Conservation (phyloP, 2,888 invertebrate species). For the Thysanoteuthis rhombus region DNA sequence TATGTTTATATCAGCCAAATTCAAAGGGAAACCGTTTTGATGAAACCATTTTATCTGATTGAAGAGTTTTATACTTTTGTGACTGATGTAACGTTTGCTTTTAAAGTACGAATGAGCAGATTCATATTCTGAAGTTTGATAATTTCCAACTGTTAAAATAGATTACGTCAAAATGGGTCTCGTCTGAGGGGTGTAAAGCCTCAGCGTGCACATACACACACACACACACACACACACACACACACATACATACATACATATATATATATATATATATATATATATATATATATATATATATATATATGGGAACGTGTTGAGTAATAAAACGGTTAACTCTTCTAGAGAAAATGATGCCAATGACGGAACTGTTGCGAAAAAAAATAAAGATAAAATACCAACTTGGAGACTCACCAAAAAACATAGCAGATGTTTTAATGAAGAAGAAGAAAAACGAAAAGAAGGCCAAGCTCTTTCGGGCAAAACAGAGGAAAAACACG, state of each 20-base stretch:
- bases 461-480: too few species aligned
- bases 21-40: neutral
- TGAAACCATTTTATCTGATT: neutral
- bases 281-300: neutral
- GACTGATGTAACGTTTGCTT: neutral
- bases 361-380: too few species aligned
- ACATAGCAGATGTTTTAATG: too few species aligned
- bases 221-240: neutral
- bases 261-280: neutral
- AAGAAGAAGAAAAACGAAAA: too few species aligned
- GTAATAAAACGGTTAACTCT: too few species aligned
- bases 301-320: neutral
- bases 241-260: neutral
- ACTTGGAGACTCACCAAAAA: too few species aligned
- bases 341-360: too few species aligned
- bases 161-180: neutral
- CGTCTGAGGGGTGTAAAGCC: neutral
- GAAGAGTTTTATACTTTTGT: neutral
- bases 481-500: too few species aligned
- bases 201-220: neutral
- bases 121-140: neutral
- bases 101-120: neutral
- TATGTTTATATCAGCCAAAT: neutral
- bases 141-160: neutral
- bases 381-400: too few species aligned